Conservation (phyloP, 2,888 invertebrate species). For the Amblyjoppa proteus region DNA sequence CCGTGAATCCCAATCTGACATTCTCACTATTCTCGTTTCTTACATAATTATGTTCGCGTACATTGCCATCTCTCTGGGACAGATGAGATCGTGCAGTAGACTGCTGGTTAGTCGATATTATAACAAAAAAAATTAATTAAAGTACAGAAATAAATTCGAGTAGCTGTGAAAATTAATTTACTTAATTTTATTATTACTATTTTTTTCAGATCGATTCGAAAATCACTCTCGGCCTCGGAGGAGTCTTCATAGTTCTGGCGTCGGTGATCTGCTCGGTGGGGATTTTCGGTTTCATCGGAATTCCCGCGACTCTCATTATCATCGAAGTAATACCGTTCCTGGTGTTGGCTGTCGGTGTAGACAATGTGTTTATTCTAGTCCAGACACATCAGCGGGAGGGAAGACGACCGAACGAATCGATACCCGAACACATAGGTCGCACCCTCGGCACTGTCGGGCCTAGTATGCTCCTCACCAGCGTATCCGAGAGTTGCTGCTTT, state of each 20-base stretch:
- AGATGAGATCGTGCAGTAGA: constrained; percentile 91
- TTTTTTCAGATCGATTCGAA: constrained; percentile 94
- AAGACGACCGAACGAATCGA: constrained; percentile 90
- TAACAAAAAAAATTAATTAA: neutral
- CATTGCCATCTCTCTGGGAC: constrained; percentile 97
- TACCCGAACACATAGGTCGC: constrained; percentile 95
- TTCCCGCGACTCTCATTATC: constrained; percentile 98
- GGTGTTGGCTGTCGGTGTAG: constrained; percentile 98
- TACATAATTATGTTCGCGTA: constrained; percentile 99
- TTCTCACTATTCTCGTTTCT: constrained; percentile 96
- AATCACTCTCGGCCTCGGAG: constrained; percentile 97
- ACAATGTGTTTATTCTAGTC: constrained; percentile 99
- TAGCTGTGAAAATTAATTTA: neutral
- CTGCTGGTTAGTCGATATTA: constrained; percentile 84
- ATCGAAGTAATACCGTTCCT: constrained; percentile 99
- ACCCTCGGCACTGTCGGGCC: constrained; percentile 98
- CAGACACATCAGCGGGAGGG: constrained; percentile 96
- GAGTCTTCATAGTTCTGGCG: constrained; percentile 96
- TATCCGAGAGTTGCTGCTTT: constrained; percentile 98
- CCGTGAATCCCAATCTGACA: constrained; percentile 96
- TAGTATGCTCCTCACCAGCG: constrained; percentile 97
- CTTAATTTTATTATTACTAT: neutral
- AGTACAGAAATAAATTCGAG: neutral
- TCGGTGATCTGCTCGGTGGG: constrained; percentile 98
- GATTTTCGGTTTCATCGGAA: constrained; percentile 94